These are phyloP conservation scores for Rhagologus leucostigma DNA, from an alignment of 2,113 vertebrate species.

Conservation along the genomic window DNA sequence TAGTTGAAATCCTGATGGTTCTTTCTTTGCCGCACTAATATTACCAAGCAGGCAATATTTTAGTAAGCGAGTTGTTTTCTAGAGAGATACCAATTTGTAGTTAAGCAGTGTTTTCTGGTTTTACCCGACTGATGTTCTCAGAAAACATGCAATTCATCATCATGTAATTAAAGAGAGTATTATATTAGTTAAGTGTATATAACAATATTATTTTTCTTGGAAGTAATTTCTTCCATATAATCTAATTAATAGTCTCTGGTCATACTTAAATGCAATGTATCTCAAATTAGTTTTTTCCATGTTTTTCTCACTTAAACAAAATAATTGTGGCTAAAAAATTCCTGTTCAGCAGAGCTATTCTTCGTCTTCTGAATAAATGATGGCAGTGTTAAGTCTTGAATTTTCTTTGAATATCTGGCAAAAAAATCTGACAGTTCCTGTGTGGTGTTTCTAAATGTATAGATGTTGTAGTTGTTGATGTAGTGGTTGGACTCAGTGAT, in stretches of 20 bases:
- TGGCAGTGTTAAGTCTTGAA: neutral
- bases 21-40: neutral
- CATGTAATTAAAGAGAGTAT: neutral
- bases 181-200: neutral
- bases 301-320: neutral
- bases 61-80: accelerated
- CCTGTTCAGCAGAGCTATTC: neutral
- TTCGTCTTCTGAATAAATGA: neutral
- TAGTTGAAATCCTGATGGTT: neutral
- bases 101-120: neutral
- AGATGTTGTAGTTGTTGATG: neutral
- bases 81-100: neutral
- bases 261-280: neutral
- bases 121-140: neutral
- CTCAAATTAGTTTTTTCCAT: neutral
- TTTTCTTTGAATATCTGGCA: neutral
- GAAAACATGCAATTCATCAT: neutral
- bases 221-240: neutral
- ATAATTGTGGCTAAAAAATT: neutral
- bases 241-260: neutral
- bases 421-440: neutral
- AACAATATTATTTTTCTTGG: neutral
- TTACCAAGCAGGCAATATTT: neutral
- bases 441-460: neutral
- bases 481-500: neutral